Percentiles rank a stretch among this genome's conserved stretches.
phyloP scores from a whole-genome alignment of 2,888 invertebrate genomes.

The Mesochorus sp. region DNA sequence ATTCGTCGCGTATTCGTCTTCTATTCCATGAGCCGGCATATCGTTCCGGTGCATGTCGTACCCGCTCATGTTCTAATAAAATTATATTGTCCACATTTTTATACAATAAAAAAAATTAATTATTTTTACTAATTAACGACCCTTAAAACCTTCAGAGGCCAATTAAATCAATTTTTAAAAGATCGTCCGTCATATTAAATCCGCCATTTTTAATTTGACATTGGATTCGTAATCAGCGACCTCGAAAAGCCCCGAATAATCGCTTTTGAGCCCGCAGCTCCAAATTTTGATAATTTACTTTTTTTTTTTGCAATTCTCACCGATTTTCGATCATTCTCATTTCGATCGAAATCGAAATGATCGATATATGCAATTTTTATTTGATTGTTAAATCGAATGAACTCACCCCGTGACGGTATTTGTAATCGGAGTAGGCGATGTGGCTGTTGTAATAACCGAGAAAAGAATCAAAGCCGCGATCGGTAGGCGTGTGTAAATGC shows the following conservation, averaged over 20 bases:
- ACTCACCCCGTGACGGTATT: conserved; percentile 82
- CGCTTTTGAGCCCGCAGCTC: too few species aligned
- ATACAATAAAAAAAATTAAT: neutral
- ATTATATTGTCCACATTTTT: neutral
- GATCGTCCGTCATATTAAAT: too few species aligned
- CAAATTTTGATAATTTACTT: too few species aligned
- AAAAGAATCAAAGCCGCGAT: conserved; percentile 91
- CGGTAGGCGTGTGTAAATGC: conserved; percentile 87
- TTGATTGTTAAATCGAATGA: neutral
- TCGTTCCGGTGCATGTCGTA: conserved; percentile 83
- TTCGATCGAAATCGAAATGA: too few species aligned
- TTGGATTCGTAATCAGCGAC: too few species aligned
- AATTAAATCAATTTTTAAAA: too few species aligned
- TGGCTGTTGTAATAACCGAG: conserved; percentile 94
- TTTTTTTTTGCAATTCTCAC: neutral
- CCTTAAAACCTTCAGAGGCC: too few species aligned
- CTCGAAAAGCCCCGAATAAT: too few species aligned
- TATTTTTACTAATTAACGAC: too few species aligned
- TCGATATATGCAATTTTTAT: too few species aligned
- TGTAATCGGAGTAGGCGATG: conserved; percentile 91
- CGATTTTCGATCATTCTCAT: too few species aligned
- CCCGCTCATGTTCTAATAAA: conserved; percentile 80
- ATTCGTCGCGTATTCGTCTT: conserved; percentile 88
- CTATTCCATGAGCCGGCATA: conserved; percentile 79
- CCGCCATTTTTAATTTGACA: too few species aligned